phyloP scores from a whole-genome alignment of 2,888 invertebrate genomes.

The Tromatobia lineatoria region DNA sequence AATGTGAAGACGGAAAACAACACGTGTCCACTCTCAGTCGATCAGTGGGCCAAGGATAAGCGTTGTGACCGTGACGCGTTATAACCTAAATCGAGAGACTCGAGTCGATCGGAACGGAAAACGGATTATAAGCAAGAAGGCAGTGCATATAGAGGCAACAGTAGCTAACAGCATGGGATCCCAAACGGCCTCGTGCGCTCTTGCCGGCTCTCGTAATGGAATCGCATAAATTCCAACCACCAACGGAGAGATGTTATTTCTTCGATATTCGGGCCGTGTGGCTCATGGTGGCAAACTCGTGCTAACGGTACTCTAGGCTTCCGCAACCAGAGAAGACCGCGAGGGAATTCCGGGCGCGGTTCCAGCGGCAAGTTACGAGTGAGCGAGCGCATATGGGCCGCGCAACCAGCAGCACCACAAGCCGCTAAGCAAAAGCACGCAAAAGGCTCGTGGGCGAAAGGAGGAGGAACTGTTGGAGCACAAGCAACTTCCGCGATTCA shows the following conservation, averaged over 20 bases:
- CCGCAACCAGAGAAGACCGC: not conserved
- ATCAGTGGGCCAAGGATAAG: slow-evolving; percentile 42
- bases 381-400: not conserved
- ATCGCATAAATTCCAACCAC: slow-evolving; percentile 57
- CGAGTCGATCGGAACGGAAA: slow-evolving; percentile 14
- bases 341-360: slow-evolving; percentile 49
- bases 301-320: not conserved
- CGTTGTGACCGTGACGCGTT: not conserved
- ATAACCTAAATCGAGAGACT: not conserved
- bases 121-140: not conserved
- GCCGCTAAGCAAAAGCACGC: slow-evolving; percentile 13
- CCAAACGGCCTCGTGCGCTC: not conserved
- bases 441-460: not conserved
- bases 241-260: slow-evolving; percentile 49
- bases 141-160: not conserved
- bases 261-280: slow-evolving; percentile 57
- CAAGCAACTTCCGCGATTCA: slow-evolving; percentile 34
- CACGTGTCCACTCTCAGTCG: slow-evolving; percentile 14
- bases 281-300: slow-evolving; percentile 13
- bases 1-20: not conserved
- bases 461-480: not conserved
- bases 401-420: slow-evolving; percentile 7
- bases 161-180: not conserved
- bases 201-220: slow-evolving; percentile 41
- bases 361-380: slow-evolving; percentile 21